Evolutionary conservation across 2,888 invertebrate species (phyloP).

Genomic region (Oscheius myriophilus): DNA sequence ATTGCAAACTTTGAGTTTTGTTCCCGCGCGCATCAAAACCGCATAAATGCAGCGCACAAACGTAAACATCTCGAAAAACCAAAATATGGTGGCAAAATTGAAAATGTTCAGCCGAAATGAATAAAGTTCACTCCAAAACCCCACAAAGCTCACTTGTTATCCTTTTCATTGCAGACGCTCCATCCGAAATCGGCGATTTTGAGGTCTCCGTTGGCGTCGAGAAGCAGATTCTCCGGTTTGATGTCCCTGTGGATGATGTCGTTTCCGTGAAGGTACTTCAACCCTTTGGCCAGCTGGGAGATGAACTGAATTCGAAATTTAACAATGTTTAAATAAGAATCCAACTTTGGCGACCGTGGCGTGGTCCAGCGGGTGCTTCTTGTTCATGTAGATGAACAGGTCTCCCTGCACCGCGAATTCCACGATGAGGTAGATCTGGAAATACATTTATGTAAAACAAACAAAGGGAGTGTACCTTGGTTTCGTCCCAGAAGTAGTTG

Average conservation of each 20-base stretch:
- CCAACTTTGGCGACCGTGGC: constrained; percentile 57
- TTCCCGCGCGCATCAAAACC: no score
- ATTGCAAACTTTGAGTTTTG: no score
- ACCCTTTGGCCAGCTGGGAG: background rate
- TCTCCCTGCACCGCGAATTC: constrained; percentile 67
- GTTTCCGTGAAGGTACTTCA: constrained; percentile 55
- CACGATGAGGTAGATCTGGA: constrained; percentile 60
- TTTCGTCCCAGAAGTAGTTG: constrained; percentile 69
- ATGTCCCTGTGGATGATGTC: no score
- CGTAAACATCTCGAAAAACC: no score
- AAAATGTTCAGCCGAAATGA: no score
- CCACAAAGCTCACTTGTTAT: constrained; percentile 51
- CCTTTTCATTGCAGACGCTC: constrained; percentile 65
- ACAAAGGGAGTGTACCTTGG: constrained; percentile 43
- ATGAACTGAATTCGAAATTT: no score
- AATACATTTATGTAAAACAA: constrained; percentile 29
- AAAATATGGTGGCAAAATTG: no score
- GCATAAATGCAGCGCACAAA: no score
- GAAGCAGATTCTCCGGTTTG: background rate
- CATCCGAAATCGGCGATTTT: constrained; percentile 70
- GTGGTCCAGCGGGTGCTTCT: constrained; percentile 62
- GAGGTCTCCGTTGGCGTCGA: constrained; percentile 63
- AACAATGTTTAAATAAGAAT: no score
- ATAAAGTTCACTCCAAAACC: no score
- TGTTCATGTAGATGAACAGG: constrained; percentile 61